A percentile compares a stretch with the other conserved stretches of the same genome.
Conservation (phyloP, 2,797 vertebrate species). For the Emydoidea blandingii region DNA sequence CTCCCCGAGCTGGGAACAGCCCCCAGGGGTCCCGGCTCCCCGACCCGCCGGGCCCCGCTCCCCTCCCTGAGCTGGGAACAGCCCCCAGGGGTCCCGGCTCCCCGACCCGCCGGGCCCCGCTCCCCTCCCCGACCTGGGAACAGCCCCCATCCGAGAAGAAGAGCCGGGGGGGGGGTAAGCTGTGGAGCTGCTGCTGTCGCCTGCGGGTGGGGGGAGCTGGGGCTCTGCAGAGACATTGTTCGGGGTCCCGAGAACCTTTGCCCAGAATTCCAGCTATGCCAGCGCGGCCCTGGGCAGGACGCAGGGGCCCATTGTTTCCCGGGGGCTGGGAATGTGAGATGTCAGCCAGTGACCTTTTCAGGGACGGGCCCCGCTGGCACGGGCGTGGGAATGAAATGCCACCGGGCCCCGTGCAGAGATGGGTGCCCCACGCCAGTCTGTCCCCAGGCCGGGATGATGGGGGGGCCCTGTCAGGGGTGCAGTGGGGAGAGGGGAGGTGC, state of each 20-base stretch:
- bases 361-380: not conserved
- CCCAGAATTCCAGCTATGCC: conserved; percentile 19
- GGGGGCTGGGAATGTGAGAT: conserved; percentile 41
- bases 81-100: too few relatives aligned
- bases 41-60: not conserved
- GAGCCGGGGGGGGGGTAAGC: too few relatives aligned
- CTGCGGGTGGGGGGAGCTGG: conserved; percentile 40
- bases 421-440: not conserved
- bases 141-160: too few relatives aligned
- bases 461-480: not conserved
- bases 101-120: too few relatives aligned
- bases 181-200: not conserved
- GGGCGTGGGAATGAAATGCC: conserved; percentile 15
- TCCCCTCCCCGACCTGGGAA: too few relatives aligned
- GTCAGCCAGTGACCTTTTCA: conserved; percentile 47
- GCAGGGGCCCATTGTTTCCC: conserved; percentile 19
- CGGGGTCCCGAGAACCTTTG: not conserved
- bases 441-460: not conserved
- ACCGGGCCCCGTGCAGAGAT: not conserved
- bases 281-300: not conserved
- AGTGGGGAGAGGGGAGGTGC: not conserved
- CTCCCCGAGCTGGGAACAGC: too few relatives aligned
- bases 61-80: not conserved
- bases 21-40: too few relatives aligned
- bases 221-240: not conserved